Percentiles rank a stretch among this genome's conserved stretches.
phyloP scores from a whole-genome alignment of 2,888 invertebrate species.

The Cerastis rubricosa region DNA sequence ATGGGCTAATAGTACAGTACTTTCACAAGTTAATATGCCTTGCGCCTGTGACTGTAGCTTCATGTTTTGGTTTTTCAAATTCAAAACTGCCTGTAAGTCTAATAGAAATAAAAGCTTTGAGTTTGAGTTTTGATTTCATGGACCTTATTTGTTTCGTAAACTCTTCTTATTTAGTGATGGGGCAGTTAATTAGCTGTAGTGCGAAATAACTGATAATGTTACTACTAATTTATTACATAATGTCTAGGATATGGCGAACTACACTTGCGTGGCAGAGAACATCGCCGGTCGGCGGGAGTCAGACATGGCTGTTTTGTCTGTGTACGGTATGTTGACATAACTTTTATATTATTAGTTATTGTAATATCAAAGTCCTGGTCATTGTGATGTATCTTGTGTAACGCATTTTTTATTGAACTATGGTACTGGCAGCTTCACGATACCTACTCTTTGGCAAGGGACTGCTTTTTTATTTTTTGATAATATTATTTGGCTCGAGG shows the following conservation, averaged over 20 bases:
- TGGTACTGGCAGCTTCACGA: neutral
- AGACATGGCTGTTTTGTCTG: conserved; percentile 96
- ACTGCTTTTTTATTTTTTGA: neutral
- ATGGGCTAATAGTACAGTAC: neutral
- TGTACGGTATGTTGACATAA: conserved; percentile 94
- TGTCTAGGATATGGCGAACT: conserved; percentile 96
- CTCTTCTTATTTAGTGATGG: neutral
- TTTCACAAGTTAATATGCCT: neutral
- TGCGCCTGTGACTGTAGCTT: neutral
- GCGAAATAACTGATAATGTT: neutral
- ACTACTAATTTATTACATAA: neutral
- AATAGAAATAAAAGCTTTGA: neutral
- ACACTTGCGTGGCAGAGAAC: conserved; percentile 98
- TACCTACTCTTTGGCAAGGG: neutral
- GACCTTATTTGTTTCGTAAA: neutral
- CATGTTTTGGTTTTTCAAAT: neutral
- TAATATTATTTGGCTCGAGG: neutral
- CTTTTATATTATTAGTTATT: conserved; percentile 45
- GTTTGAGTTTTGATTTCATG: neutral
- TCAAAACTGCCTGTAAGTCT: neutral
- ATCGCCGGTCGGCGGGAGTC: conserved; percentile 96
- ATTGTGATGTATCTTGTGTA: conserved; percentile 32
- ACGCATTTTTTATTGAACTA: conserved; percentile 25
- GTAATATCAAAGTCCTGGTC: neutral
- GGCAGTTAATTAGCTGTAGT: neutral